A percentile compares a stretch with the other conserved stretches of the same genome.
These are phyloP conservation scores for Acanthornis magna DNA, from an alignment of 2,797 vertebrate species.

Conservation along the genomic window DNA sequence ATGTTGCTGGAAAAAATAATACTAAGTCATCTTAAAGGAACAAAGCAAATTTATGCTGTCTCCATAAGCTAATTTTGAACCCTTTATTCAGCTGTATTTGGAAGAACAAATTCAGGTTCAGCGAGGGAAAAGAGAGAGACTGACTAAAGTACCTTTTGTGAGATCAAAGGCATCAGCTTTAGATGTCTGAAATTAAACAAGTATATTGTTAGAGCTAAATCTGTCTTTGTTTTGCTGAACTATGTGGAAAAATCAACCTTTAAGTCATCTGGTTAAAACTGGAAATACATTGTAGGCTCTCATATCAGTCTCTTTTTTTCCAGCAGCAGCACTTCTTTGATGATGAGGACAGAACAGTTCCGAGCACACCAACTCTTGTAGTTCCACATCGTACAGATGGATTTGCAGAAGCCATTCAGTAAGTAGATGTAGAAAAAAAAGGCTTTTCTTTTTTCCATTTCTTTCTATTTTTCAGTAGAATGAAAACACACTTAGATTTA, in stretches of 20 bases:
- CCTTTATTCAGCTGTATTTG: not conserved
- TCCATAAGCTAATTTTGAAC: not conserved
- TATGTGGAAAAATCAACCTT: not conserved
- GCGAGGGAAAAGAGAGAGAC: not conserved
- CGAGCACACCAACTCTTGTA: slow-evolving; percentile 90
- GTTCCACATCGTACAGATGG: slow-evolving; percentile 90
- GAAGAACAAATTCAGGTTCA: not conserved
- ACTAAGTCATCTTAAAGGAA: not conserved
- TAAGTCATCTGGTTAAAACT: not conserved
- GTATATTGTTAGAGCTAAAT: not conserved
- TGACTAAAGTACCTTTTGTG: not conserved
- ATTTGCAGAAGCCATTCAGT: slow-evolving; percentile 95
- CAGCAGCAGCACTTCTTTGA: slow-evolving; percentile 91
- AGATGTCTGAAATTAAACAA: not conserved
- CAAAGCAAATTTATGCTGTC: not conserved
- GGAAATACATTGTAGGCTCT: not conserved
- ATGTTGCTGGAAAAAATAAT: not conserved
- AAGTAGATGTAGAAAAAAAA: slow-evolving; percentile 60
- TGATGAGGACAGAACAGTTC: slow-evolving; percentile 95
- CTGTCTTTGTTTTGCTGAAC: not conserved
- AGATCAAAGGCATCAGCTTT: not conserved
- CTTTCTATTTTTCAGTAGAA: not conserved
- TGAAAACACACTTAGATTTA: not conserved
- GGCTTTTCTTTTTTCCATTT: not conserved
- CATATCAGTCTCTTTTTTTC: slow-evolving; percentile 22